These are phyloP conservation scores for Hermaeophaga mercurialis DNA, from an alignment of 2,888 invertebrate species.

Conservation along the genomic window DNA sequence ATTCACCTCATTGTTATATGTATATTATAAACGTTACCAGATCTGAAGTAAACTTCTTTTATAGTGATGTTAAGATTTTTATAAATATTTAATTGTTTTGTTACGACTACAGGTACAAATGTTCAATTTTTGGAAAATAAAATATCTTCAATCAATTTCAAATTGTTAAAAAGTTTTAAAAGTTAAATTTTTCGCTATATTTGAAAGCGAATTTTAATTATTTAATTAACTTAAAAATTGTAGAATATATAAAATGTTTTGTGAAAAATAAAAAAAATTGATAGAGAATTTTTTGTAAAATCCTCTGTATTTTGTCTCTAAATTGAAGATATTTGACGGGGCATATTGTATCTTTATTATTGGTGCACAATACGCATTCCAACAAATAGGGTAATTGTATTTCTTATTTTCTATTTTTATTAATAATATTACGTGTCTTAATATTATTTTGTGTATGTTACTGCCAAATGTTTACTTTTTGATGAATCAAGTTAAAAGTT, in stretches of 20 bases:
- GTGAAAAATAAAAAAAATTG: no score
- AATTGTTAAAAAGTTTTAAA: no score
- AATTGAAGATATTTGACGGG: slow-evolving; percentile 5
- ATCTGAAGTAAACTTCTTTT: slow-evolving; percentile 47
- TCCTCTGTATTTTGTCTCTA: background rate
- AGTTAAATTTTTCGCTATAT: no score
- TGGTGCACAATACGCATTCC: slow-evolving; percentile 54
- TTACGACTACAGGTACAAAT: slow-evolving; percentile 30
- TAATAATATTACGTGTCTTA: slow-evolving; percentile 42
- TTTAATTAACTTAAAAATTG: no score
- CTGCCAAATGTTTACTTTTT: slow-evolving; percentile 54
- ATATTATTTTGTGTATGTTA: slow-evolving; percentile 48
- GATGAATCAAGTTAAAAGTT: slow-evolving; percentile 44
- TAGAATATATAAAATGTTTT: no score
- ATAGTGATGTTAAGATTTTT: slow-evolving; percentile 43
- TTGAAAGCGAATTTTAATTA: slow-evolving; percentile 29
- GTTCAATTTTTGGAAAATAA: background rate
- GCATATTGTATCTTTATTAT: slow-evolving; percentile 38
- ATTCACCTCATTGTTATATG: slow-evolving; percentile 45
- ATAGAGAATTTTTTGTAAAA: no score
- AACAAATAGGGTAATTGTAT: slow-evolving; percentile 49
- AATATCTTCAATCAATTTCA: slow-evolving; percentile 10
- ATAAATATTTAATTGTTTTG: slow-evolving; percentile 39
- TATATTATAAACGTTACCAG: slow-evolving; percentile 51
- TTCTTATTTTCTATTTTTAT: slow-evolving; percentile 40